Evolutionary conservation across 2,888 invertebrate genomes (phyloP), one percentile per base, ranked within the genome.

Genomic region (Agonopterix arenella): DNA sequence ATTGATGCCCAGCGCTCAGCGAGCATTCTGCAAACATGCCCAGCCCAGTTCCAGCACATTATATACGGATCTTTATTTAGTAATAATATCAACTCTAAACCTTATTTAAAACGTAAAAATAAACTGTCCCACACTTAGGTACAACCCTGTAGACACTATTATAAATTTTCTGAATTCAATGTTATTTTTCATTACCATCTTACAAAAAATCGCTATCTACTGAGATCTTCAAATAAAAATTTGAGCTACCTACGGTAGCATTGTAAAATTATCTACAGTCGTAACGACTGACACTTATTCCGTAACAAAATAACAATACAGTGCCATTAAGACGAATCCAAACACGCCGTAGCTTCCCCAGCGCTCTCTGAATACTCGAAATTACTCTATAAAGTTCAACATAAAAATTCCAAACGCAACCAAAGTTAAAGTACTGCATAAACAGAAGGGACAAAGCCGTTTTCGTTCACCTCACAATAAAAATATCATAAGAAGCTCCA

Each of bases 331-430:
- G 50, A 47, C 52, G 55, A 56, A 54, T 53, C 46, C 50, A 53
- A 56, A 56, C 48, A 52, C 47, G 36, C 52, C 50, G 53, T 56
- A 51, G 55, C 53, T 51, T 40, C 44, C 11, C 42, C 48, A 48
- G 44, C 42, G 43, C n/a, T 43, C 44, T 36, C 16, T 45, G 49
- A 46, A 50, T 49, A 53, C 44, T 50, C 48, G 45, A 43, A 55
- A 56, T 52, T 48, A 54, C 52, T 44, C 43, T 45, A 60, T 60
- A 60, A 61, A 62, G 51, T 56, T 47, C 16, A 41, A 49, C 60
- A 71, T 78, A 73, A 79, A 76, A 74, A 77, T 73, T 73, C 65
- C 64, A 63, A 67, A 59, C 67, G 54, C 62, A 58, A 55, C 65
- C 57, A 59, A 72, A 73, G 64, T 71, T 66, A 68, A 73, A 70